Evolutionary conservation across 2,888 invertebrate genomes (phyloP), one percentile per base, ranked within the genome.

Genomic region (Luperina nickerlii): DNA sequence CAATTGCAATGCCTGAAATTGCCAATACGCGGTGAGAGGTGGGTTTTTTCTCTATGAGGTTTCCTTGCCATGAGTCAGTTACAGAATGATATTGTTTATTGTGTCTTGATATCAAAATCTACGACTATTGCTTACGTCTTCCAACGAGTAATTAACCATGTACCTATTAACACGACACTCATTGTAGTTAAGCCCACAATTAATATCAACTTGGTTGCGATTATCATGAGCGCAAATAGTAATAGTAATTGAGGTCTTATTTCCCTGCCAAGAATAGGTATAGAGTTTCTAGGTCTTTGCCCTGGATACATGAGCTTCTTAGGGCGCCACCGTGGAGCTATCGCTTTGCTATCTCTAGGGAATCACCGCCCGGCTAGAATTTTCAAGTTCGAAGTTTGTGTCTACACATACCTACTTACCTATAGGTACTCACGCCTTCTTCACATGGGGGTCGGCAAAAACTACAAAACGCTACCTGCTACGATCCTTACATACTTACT

Each of bases 281-380:
- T 92, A 90, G 80, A 87, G 90, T 92, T 90, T 89, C 91, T 90
- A 85, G 91, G 90, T 89, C 89, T 92, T 91, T 91, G 92, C 75
- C 89, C 92, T 90, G 91, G 89, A 89, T 87, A 92, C 60, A 65
- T 68, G 88, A 88, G 51, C 24, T 65, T 62, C 48, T 7, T 62
- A 70, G 71, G 81, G 79, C 78, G 80, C 86, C 83, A 80, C 80
- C 67, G 76, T 71, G 57, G 48, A 57, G 65, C 20, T 15, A 66
- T 63, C 11, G 27, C 20, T 42, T 42, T 60, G 24, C 3, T 78
- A 24, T 79, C 13, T 51, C 82, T 76, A 65, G 32, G 63, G 63
- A 62, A 76, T 48, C 65, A 66, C 7, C n/a, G 38, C 11, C 20
- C n/a, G 38, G 15, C 20, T 18, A 15, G 13, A 45, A 11, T 57